Conservation (phyloP, 2,888 invertebrate species). For the Carcina quercana region DNA sequence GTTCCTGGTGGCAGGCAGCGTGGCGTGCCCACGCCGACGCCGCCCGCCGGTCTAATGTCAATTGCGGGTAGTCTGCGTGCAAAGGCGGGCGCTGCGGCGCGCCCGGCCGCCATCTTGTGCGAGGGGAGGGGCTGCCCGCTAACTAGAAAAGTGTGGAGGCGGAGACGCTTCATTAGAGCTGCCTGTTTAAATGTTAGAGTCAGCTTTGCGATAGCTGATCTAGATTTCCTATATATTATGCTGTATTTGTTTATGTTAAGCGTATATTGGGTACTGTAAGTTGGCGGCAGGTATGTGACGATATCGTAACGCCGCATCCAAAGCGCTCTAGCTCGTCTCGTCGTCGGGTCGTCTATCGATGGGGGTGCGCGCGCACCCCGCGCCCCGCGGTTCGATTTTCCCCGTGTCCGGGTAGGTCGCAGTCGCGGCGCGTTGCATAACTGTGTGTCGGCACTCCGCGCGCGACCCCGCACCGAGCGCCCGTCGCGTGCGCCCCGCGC, state of each 20-base stretch:
- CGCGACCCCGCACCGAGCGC: conserved; percentile 68
- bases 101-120: conserved; percentile 14
- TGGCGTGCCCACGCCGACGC: not conserved
- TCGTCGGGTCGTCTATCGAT: conserved; percentile 38
- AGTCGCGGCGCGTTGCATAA: conserved; percentile 70
- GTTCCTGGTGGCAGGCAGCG: not conserved
- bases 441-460: conserved; percentile 66
- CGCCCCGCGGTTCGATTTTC: conserved; percentile 58
- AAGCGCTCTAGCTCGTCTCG: too few species aligned
- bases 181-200: too few species aligned
- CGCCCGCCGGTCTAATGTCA: conserved; percentile 42
- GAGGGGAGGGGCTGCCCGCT: conserved; percentile 2
- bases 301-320: conserved; percentile 7
- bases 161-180: too few species aligned
- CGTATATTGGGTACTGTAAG: too few species aligned
- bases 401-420: conserved; percentile 32
- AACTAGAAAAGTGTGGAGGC: too few species aligned
- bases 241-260: too few species aligned
- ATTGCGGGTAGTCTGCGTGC: conserved; percentile 35
- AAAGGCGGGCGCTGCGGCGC: conserved; percentile 34
- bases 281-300: too few species aligned
- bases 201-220: too few species aligned
- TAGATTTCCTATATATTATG: too few species aligned
- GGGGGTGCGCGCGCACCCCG: conserved; percentile 61
- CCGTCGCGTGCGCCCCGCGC: conserved; percentile 58